Evolutionary conservation across 2,797 vertebrate species (phyloP).

Genomic region (Enteromius argenteus): DNA sequence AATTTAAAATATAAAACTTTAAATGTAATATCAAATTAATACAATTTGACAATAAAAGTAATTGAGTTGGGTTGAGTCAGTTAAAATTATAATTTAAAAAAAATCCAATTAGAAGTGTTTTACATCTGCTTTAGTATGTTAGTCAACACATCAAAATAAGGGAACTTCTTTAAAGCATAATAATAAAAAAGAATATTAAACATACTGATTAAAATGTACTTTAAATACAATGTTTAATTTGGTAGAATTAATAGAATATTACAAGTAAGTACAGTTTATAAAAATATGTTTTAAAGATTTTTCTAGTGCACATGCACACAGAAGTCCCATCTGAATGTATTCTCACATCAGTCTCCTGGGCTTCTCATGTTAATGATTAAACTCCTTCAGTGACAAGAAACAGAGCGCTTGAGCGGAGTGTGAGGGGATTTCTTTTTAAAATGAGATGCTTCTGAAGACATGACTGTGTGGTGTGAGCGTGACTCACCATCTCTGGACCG

Average conservation of each 20-base stretch:
- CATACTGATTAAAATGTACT: too few relatives aligned
- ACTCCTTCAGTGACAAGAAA: constrained; percentile 14
- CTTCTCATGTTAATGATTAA: constrained; percentile 16
- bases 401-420: neutral
- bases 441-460: neutral
- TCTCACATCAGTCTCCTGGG: neutral
- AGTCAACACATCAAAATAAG: neutral
- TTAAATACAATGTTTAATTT: too few relatives aligned
- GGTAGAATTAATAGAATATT: neutral
- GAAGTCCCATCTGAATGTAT: neutral
- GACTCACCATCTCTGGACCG: constrained; percentile 87
- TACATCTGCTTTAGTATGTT: neutral
- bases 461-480: constrained; percentile 40
- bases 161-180: neutral
- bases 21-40: neutral
- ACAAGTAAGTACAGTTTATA: neutral
- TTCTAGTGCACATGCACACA: neutral
- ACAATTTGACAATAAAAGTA: too few relatives aligned
- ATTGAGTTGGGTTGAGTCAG: neutral
- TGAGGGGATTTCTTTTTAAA: constrained; percentile 1
- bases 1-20: neutral
- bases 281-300: neutral
- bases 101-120: neutral
- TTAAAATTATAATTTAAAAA: neutral
- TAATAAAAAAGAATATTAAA: neutral